Conservation (phyloP, 2,113 vertebrate genomes). For the Ovibos moschatus region DNA sequence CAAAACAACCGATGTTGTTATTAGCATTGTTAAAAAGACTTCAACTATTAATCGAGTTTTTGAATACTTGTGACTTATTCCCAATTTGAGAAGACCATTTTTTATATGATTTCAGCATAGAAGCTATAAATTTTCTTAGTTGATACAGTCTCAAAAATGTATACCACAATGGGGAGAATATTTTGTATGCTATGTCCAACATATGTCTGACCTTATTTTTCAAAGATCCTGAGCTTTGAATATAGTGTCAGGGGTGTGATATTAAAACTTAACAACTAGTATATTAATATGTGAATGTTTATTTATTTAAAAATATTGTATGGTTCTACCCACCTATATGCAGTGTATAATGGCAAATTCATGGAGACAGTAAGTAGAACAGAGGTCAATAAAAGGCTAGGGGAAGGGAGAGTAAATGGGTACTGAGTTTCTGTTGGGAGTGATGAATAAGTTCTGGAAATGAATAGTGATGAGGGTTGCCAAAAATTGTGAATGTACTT, state of each 20-base stretch:
- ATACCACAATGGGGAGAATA: background rate
- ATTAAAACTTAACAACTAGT: background rate
- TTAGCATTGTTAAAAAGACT: background rate
- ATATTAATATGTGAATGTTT: background rate
- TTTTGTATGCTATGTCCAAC: background rate
- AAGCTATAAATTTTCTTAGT: background rate
- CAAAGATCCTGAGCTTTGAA: background rate
- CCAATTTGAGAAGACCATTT: background rate
- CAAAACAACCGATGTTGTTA: background rate
- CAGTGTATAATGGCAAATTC: background rate
- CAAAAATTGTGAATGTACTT: background rate
- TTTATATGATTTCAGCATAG: background rate
- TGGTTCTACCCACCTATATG: background rate
- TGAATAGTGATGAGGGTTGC: background rate
- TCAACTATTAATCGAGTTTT: background rate
- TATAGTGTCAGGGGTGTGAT: background rate
- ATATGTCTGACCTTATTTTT: background rate
- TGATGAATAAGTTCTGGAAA: background rate
- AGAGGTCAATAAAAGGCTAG: background rate
- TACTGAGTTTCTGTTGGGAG: background rate
- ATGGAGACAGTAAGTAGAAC: background rate
- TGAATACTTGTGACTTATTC: background rate
- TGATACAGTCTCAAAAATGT: background rate
- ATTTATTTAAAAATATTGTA: background rate
- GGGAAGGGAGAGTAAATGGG: background rate